phyloP scores from a whole-genome alignment of 2,888 invertebrate genomes.

The Eupithecia abbreviata region DNA sequence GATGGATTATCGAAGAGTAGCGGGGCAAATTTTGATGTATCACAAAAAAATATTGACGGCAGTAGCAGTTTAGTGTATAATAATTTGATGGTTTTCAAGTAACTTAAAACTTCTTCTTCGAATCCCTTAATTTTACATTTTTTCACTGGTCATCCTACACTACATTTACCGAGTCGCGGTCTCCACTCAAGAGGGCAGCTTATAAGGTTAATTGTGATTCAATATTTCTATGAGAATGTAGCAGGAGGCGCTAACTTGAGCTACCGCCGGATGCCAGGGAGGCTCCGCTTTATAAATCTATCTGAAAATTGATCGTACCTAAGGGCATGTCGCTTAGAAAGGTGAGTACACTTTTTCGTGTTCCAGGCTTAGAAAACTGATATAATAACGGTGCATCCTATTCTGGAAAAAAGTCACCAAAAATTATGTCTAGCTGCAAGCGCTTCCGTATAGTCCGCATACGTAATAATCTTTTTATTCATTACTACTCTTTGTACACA shows the following conservation, averaged over 20 bases:
- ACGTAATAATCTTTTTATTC: constrained; percentile 58
- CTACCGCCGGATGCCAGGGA: not conserved
- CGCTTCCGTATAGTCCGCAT: constrained; percentile 56
- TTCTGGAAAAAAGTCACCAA: constrained; percentile 4
- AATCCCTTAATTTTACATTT: no score
- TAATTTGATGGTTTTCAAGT: no score
- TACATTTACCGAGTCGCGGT: no score
- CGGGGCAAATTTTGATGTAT: not conserved
- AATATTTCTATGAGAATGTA: not conserved
- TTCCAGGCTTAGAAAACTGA: not conserved
- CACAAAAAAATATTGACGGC: not conserved
- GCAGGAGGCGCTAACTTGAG: not conserved
- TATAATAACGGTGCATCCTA: not conserved
- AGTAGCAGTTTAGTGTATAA: not conserved
- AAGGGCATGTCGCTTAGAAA: not conserved
- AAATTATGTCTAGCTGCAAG: constrained; percentile 9
- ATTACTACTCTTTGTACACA: constrained; percentile 53
- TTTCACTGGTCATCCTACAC: no score
- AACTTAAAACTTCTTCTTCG: no score
- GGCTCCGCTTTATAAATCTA: not conserved
- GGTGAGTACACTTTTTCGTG: not conserved
- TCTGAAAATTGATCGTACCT: not conserved
- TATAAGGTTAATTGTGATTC: not conserved
- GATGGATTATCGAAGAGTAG: not conserved
- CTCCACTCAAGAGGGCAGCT: not conserved